phyloP scores from a whole-genome alignment of 2,797 vertebrate genomes.

The Nyctibius grandis region DNA sequence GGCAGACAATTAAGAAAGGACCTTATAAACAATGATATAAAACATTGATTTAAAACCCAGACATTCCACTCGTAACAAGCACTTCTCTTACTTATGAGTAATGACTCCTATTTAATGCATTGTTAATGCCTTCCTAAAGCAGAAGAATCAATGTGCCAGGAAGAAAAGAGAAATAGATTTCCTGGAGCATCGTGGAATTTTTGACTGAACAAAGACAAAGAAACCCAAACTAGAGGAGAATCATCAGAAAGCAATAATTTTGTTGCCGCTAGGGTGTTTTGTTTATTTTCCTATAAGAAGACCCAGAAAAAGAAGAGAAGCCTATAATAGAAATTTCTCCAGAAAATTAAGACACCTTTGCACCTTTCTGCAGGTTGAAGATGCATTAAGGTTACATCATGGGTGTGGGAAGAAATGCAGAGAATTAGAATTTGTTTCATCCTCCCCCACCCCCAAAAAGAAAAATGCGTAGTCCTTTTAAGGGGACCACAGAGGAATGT shows the following conservation, averaged over 20 bases:
- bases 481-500: not conserved
- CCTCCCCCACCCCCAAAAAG: accelerated
- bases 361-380: not conserved
- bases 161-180: conserved; percentile 37
- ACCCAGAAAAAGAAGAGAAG: not conserved
- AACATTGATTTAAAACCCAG: not conserved
- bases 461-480: not conserved
- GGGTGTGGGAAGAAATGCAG: not conserved
- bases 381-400: not conserved
- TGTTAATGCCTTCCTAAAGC: conserved; percentile 32
- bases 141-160: not conserved
- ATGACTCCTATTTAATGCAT: conserved; percentile 27
- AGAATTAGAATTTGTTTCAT: not conserved
- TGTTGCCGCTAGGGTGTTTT: not conserved
- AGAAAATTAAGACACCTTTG: not conserved
- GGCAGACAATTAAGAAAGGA: not conserved
- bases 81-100: conserved; percentile 5
- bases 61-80: not conserved
- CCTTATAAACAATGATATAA: not conserved
- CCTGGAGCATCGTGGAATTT: not conserved
- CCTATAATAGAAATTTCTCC: not conserved
- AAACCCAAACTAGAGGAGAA: not conserved
- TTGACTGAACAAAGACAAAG: not conserved
- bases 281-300: not conserved
- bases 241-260: not conserved